A percentile compares a stretch with the other conserved stretches of the same genome.
Evolutionary conservation across 1,140 invertebrate genomes (phyloP).

Genomic region (Physella acuta): DNA sequence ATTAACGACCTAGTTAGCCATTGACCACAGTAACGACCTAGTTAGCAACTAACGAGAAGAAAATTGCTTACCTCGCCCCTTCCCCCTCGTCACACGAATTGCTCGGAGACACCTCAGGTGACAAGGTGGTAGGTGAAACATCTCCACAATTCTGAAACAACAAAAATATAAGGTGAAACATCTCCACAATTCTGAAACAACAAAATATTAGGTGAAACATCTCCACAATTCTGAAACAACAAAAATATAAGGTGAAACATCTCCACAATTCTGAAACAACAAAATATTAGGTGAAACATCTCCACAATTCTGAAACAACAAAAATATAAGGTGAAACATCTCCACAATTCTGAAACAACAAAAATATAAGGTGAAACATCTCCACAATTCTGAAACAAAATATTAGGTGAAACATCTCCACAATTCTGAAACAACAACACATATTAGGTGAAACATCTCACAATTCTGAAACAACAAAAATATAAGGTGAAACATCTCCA

Average conservation of each 20-base stretch:
- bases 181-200: not conserved
- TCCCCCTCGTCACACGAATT: slow-evolving; percentile 55
- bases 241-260: not conserved
- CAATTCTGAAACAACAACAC: not conserved
- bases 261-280: not conserved
- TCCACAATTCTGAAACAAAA: not conserved
- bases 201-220: not conserved
- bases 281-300: not conserved
- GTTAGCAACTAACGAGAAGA: too few relatives aligned
- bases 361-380: not conserved
- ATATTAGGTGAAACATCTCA: too few relatives aligned
- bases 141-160: slow-evolving; percentile 55
- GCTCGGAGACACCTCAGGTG: slow-evolving; percentile 52
- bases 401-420: not conserved
- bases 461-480: too few relatives aligned
- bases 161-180: not conserved
- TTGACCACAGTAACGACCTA: too few relatives aligned
- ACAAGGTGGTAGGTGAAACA: slow-evolving; percentile 49
- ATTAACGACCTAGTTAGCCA: too few relatives aligned
- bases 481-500: too few relatives aligned
- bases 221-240: not conserved
- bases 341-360: not conserved
- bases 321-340: not conserved
- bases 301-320: not conserved
- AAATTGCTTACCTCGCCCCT: slow-evolving; percentile 41